phyloP scores from a whole-genome alignment of 30 jellyfish, hydroid and myxozoan genomes.

The Clytia hemisphaerica region DNA sequence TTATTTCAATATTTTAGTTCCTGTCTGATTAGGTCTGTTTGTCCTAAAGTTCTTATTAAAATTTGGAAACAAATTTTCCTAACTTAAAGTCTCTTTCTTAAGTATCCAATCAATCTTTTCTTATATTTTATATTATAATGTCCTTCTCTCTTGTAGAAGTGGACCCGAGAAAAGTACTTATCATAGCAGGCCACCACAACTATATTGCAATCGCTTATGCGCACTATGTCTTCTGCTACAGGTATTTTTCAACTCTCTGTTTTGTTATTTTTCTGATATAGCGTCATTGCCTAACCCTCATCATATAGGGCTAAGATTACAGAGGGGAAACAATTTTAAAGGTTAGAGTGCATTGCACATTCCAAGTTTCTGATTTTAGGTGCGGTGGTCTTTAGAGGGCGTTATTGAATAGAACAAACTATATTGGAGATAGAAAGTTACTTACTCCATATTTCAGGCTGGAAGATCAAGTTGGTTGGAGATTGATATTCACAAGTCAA shows the following conservation, averaged over 20 bases:
- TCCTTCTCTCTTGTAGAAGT: conserved; percentile 27
- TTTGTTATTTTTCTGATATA: too few relatives aligned
- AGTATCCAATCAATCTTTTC: too few relatives aligned
- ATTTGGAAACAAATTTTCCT: too few relatives aligned
- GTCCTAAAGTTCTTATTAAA: too few relatives aligned
- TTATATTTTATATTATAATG: too few relatives aligned
- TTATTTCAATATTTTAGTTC: too few relatives aligned
- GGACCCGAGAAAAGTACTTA: conserved; percentile 67
- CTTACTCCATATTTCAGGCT: conserved; percentile 34
- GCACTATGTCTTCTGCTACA: conserved; percentile 70
- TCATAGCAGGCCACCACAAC: conserved; percentile 85
- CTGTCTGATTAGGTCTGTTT: too few relatives aligned
- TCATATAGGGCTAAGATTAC: too few relatives aligned
- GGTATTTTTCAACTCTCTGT: conserved; percentile 40
- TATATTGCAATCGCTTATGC: conserved; percentile 90
- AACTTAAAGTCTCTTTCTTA: too few relatives aligned
- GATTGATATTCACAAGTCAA: conserved; percentile 76
- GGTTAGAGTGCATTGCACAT: not conserved
- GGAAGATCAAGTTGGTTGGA: conserved; percentile 94
- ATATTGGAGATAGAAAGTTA: not conserved
- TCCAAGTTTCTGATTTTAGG: not conserved
- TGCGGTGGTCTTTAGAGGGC: not conserved
- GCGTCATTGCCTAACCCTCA: too few relatives aligned
- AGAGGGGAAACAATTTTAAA: not conserved
- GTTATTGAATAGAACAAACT: not conserved